Conservation (phyloP, 2,113 vertebrate genomes). For the Vicugna pacos region DNA sequence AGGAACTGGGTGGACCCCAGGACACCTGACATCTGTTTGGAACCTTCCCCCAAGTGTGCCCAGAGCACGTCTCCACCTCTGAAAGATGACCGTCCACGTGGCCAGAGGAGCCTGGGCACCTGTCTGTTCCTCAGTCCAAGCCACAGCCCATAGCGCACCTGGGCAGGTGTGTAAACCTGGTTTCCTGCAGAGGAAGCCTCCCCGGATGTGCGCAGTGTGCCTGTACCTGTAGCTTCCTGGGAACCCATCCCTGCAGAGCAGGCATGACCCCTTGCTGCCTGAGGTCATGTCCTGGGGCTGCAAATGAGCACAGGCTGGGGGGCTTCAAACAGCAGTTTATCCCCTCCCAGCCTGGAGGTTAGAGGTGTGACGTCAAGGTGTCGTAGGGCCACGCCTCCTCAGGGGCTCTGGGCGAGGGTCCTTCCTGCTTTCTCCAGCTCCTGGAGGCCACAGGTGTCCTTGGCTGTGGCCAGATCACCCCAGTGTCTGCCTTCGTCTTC, state of each 20-base stretch:
- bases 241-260: not conserved
- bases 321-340: not conserved
- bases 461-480: too few species aligned
- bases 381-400: not conserved
- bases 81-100: not conserved
- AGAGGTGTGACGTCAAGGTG: too few species aligned
- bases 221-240: not conserved
- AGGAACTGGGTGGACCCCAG: not conserved
- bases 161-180: not conserved
- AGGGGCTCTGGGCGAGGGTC: not conserved
- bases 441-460: not conserved
- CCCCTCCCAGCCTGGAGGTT: not conserved
- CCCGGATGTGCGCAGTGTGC: not conserved
- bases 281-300: too few species aligned
- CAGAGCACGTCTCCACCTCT: not conserved
- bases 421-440: not conserved
- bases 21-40: not conserved
- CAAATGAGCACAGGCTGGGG: not conserved
- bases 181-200: not conserved
- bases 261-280: not conserved
- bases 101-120: not conserved
- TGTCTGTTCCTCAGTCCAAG: too few species aligned
- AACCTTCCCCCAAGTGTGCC: not conserved
- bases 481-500: not conserved
- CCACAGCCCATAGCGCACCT: not conserved